phyloP scores from a whole-genome alignment of 2,797 vertebrate species.

The Alauda arvensis region DNA sequence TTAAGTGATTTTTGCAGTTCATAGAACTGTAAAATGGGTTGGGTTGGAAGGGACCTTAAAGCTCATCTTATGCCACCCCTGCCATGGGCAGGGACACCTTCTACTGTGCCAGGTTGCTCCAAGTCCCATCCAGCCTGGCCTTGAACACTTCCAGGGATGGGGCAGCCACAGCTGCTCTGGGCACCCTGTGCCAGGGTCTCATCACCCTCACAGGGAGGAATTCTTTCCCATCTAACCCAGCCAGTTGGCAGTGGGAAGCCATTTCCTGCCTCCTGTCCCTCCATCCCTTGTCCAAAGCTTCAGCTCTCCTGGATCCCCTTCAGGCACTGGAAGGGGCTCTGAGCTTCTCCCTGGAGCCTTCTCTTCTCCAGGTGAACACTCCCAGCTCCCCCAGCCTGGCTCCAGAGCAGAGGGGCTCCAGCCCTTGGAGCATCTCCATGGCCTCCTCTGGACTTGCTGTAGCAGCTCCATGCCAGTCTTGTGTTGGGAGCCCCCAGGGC shows the following conservation, averaged over 20 bases:
- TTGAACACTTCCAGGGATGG: neutral
- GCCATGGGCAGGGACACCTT: neutral
- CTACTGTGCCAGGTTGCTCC: neutral
- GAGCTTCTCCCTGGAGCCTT: neutral
- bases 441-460: neutral
- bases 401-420: neutral
- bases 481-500: neutral
- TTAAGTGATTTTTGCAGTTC: neutral
- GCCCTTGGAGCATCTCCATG: accelerated
- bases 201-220: neutral
- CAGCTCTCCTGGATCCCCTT: neutral
- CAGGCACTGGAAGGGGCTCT: neutral
- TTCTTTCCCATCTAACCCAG: neutral
- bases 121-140: accelerated
- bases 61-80: neutral
- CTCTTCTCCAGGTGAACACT: neutral
- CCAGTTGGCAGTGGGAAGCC: neutral
- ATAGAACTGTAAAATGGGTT: neutral
- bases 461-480: neutral
- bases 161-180: neutral
- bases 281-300: neutral
- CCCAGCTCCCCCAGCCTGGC: neutral
- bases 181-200: neutral
- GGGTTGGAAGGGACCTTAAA: neutral
- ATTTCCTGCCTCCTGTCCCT: neutral